Evolutionary conservation across 2,888 invertebrate genomes (phyloP).

Genomic region (Hermodice carunculata): DNA sequence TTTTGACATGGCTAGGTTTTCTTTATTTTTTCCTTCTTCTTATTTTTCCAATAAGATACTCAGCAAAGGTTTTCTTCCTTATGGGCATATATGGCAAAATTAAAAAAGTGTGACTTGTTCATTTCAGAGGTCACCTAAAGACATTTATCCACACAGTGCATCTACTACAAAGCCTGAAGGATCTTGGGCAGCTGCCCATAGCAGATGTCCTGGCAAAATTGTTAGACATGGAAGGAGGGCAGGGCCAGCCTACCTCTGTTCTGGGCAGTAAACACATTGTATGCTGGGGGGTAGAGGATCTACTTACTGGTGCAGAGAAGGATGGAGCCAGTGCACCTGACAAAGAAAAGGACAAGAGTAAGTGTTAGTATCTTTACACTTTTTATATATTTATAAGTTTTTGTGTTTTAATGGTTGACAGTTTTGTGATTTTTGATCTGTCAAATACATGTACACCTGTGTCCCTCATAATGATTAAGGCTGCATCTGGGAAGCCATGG

Average conservation of each 20-base stretch:
- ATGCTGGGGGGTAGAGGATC: slow-evolving; percentile 66
- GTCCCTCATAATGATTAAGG: too few species aligned
- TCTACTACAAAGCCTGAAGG: slow-evolving; percentile 54
- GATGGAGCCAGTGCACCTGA: slow-evolving; percentile 41
- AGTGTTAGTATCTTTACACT: neutral
- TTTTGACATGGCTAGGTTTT: too few species aligned
- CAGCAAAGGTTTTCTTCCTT: too few species aligned
- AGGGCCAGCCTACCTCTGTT: slow-evolving; percentile 59
- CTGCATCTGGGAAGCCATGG: too few species aligned
- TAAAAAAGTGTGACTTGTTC: too few species aligned
- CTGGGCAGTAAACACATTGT: slow-evolving; percentile 60
- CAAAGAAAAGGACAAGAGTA: slow-evolving; percentile 52
- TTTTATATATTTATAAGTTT: neutral
- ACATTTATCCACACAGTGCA: slow-evolving; percentile 64
- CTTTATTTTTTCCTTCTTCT: too few species aligned
- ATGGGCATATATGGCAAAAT: too few species aligned
- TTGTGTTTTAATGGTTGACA: neutral
- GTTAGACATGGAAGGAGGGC: slow-evolving; percentile 61
- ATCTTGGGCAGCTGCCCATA: slow-evolving; percentile 53
- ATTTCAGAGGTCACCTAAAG: slow-evolving; percentile 62
- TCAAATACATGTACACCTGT: too few species aligned
- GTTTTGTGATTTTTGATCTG: neutral
- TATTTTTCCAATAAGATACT: too few species aligned
- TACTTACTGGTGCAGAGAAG: slow-evolving; percentile 50
- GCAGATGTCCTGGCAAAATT: slow-evolving; percentile 57